phyloP scores from a whole-genome alignment of 2,113 vertebrate species.

The Nestor notabilis region DNA sequence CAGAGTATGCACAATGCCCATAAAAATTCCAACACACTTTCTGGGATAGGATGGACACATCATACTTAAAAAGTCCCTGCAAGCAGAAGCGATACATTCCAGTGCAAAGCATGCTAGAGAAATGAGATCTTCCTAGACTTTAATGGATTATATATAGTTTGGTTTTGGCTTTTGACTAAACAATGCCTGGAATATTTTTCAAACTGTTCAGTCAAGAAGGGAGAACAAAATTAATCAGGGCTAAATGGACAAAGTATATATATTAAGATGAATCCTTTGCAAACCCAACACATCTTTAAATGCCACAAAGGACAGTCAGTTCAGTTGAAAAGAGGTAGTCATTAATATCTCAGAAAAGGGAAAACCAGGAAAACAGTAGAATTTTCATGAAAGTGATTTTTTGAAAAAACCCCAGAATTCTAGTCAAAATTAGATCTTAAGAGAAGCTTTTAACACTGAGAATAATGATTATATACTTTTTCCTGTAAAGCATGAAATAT shows the following conservation, averaged over 20 bases:
- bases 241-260: neutral
- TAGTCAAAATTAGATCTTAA: neutral
- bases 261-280: neutral
- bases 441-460: neutral
- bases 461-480: neutral
- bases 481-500: neutral
- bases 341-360: neutral
- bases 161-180: neutral
- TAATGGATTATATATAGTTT: neutral
- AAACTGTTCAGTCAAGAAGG: neutral
- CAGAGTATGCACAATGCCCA: neutral
- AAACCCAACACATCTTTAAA: neutral
- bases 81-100: neutral
- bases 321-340: neutral
- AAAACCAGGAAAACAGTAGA: neutral
- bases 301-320: neutral
- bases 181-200: neutral
- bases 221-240: neutral
- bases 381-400: neutral
- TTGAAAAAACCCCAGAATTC: neutral
- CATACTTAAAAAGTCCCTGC: neutral
- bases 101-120: neutral
- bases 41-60: neutral
- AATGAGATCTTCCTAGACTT: neutral
- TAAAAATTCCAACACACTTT: neutral